Evolutionary conservation across 2,797 vertebrate genomes (phyloP), one percentile per base, ranked within the genome.

Genomic region (Phalloptychus januarius): DNA sequence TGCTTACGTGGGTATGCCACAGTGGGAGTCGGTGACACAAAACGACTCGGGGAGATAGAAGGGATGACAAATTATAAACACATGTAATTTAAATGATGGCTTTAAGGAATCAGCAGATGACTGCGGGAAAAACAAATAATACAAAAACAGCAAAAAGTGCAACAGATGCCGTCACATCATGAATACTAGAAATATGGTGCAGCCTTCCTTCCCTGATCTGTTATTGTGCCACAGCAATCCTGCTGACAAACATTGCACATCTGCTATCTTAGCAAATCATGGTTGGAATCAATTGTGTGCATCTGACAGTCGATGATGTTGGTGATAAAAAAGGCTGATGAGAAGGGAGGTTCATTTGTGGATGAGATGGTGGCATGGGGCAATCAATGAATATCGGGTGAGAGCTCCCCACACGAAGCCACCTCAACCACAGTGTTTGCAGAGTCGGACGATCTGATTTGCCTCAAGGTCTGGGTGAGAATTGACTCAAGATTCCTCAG

Each of bases 21-120:
- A 90, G 88, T 85, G 91, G 92, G 94, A 94, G 87, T 77, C 70
- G 12, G 79, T 89, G 91, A 92, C 91, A 90, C 85, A 83, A 85
- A 87, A 91, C 72, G 36, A 73, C 78, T 79, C 76, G 86, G 81
- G 40, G 74, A 80, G 80, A 84, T 61, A 85, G 88, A 89, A 74
- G 86, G 87, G 91, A 90, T 93, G 93, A 95, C 91, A 93, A 94
- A 94, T 92, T 92, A 85, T 86, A 88, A 93, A 92, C 82, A 90
- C 83, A 80, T 91, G 92, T 84, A 80, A 92, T 94, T 92, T 90
- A 91, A 92, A 93, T 89, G 88, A 93, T 87, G 85, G 85, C 86
- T 80, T 91, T 84, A 87, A 89, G 74, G 65, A 91, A 84, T 71
- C 36, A 7, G 76, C 70, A 79, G 74, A 86, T 84, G 80, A 88